Conservation (phyloP, 2,113 vertebrate genomes). For the Irena cyanogastra region DNA sequence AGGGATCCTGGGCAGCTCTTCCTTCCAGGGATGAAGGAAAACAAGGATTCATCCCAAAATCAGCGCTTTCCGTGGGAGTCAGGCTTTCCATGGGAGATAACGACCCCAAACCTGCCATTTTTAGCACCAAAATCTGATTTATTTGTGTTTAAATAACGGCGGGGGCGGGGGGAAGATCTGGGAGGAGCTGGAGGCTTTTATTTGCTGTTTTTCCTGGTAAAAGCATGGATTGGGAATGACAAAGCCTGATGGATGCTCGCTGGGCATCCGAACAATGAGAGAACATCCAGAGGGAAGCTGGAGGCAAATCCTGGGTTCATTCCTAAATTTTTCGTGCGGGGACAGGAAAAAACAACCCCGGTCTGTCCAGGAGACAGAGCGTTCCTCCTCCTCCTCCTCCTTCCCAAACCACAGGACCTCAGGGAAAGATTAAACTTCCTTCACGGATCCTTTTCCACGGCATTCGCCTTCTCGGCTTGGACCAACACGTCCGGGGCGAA, state of each 20-base stretch:
- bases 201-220: not conserved
- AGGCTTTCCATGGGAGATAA: not conserved
- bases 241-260: not conserved
- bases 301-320: not conserved
- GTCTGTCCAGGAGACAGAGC: not conserved
- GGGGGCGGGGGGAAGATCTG: not conserved
- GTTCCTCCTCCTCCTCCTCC: not conserved
- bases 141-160: not conserved
- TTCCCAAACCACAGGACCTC: not conserved
- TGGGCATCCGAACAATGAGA: not conserved
- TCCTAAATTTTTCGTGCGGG: not conserved
- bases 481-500: not conserved
- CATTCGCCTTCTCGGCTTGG: not conserved
- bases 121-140: not conserved
- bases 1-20: not conserved
- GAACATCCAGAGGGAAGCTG: not conserved
- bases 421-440: not conserved
- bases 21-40: not conserved
- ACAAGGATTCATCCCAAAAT: not conserved
- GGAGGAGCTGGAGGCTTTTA: fast-evolving
- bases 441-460: not conserved
- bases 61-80: not conserved
- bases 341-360: not conserved
- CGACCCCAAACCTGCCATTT: not conserved
- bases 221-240: not conserved